Conservation (phyloP, 30 jellyfish, hydroid and myxozoan genomes). For the Cassiopea andromeda region DNA sequence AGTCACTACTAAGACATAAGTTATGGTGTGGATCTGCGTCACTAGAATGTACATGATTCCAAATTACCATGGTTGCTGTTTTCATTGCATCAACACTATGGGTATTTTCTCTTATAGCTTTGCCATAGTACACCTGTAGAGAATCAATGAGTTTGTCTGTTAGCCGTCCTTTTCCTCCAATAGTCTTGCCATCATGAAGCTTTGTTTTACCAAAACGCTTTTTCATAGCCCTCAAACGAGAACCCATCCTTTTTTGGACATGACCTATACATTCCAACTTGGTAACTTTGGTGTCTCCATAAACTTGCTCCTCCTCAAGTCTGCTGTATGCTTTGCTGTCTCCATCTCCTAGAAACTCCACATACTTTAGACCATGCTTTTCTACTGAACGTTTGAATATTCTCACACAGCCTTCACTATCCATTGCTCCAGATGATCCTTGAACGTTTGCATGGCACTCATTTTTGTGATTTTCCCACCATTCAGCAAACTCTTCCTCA, state of each 20-base stretch:
- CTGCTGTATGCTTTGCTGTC: conserved; percentile 10
- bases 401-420: background rate
- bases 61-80: background rate
- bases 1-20: too few species aligned
- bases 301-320: background rate
- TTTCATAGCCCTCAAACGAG: background rate
- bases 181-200: background rate
- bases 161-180: conserved; percentile 17
- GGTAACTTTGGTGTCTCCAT: background rate
- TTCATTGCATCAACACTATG: background rate
- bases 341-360: conserved; percentile 14
- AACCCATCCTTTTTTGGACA: background rate
- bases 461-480: background rate
- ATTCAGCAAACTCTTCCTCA: background rate
- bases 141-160: background rate
- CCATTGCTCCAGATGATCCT: conserved; percentile 15
- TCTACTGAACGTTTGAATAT: too few species aligned
- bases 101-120: conserved; percentile 8
- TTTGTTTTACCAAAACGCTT: background rate
- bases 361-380: background rate
- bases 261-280: background rate
- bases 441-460: background rate
- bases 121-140: conserved; percentile 28
- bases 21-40: too few species aligned
- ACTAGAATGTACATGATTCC: too few species aligned